Evolutionary conservation across 2,888 invertebrate species (phyloP), one percentile per base, ranked within the genome.

Genomic region (Hetaerina titia): DNA sequence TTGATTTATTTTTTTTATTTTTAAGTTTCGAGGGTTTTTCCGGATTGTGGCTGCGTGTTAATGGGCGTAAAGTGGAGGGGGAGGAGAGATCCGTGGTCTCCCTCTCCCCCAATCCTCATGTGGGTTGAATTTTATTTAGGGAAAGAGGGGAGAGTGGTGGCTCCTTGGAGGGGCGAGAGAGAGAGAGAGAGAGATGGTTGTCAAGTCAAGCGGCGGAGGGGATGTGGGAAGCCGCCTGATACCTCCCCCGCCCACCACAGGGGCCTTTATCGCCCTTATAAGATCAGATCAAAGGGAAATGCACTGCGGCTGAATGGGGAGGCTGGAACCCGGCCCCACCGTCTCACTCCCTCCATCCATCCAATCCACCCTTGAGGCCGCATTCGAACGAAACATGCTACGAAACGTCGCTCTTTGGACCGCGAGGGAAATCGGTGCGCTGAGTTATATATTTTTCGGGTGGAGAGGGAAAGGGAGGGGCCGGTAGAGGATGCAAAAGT

Each of bases 361-460:
- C 5, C 69, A 19, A 22, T 31, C 81, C 31, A 22, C 81, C 31
- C 81, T 81, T 15, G 31, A 25, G 6, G 81, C 25, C 81, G 81
- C 81, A 81, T 11, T n/a, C 31, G 81, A 81, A 81, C 81, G 81
- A 81, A 81, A 81, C 81, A 81, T 19, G 13, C 81, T 25, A 81
- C 25, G 25, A 31, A 60, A 11, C 17, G 25, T 31, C 11, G 25
- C 31, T 2, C 8, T 13, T n/a, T 69, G 69, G 22, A 69, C 69
- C 69, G n/a, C 22, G 81, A 81, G 31, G 22, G 81, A 31, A 81
- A 31, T 31, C 81, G 81, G 9, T 15, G 81, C 25, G 25, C 81
- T 11, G 31, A 25, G 81, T 25, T 81, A 15, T 31, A 45, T 4
- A 45, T 11, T 81, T 81, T 81, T 22, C 25, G 81, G 15, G 81